Evolutionary conservation across 2,113 vertebrate genomes (phyloP).

Genomic region (Syngnathus floridae): DNA sequence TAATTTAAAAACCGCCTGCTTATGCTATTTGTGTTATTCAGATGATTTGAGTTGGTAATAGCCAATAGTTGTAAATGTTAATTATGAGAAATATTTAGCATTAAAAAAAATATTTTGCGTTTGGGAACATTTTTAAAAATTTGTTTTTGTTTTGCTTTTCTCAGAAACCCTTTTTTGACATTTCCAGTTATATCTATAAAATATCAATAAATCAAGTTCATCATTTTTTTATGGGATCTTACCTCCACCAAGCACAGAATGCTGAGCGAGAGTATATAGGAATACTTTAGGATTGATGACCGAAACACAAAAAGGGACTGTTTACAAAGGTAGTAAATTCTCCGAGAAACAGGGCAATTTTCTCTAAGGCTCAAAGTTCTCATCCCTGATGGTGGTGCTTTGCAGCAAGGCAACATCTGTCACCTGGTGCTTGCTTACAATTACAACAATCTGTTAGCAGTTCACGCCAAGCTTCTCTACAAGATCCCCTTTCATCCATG

Average conservation of each 20-base stretch:
- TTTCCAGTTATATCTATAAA: too few relatives aligned
- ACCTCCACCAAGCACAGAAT: too few relatives aligned
- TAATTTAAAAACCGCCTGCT: background rate
- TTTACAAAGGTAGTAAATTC: constrained; percentile 1
- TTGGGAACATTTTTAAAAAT: too few relatives aligned
- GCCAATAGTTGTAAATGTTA: background rate
- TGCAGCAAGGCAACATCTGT: constrained; percentile 19
- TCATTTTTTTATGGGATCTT: too few relatives aligned
- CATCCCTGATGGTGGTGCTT: constrained; percentile 3
- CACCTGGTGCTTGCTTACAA: constrained; percentile 17
- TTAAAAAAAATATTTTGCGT: background rate
- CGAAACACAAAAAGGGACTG: background rate
- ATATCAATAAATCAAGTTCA: too few relatives aligned
- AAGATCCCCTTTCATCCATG: constrained; percentile 40
- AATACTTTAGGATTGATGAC: background rate
- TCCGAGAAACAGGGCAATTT: background rate
- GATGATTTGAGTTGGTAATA: background rate
- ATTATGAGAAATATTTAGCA: background rate
- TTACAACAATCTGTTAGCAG: constrained; percentile 38
- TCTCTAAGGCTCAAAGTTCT: background rate
- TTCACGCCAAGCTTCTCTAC: constrained; percentile 20
- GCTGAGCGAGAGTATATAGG: too few relatives aligned
- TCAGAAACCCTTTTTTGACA: too few relatives aligned
- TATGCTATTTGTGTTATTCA: background rate
- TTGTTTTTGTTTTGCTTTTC: too few relatives aligned